These are phyloP conservation scores for Malthinus flaveolus DNA, from an alignment of 2,888 invertebrate species.

Conservation along the genomic window DNA sequence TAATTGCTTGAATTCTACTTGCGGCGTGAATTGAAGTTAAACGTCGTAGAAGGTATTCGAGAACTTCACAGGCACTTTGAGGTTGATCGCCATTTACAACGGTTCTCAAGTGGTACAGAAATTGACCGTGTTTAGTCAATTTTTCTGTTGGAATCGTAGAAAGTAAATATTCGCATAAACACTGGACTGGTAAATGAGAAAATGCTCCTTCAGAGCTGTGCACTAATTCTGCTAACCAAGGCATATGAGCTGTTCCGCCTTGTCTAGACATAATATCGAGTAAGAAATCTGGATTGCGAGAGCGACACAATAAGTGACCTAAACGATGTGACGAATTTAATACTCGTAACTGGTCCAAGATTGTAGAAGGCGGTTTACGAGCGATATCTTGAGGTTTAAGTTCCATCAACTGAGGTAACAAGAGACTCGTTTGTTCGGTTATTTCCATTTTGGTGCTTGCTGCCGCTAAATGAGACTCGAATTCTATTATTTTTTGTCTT, in stretches of 20 bases:
- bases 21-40: conserved; percentile 80
- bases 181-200: conserved; percentile 93
- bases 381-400: conserved; percentile 85
- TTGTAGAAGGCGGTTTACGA: conserved; percentile 74
- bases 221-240: conserved; percentile 93
- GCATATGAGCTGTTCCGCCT: conserved; percentile 84
- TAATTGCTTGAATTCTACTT: conserved; percentile 76
- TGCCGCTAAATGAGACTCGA: conserved; percentile 91
- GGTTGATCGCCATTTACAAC: conserved; percentile 58
- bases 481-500: conserved; percentile 79
- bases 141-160: conserved; percentile 68
- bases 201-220: conserved; percentile 86
- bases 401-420: conserved; percentile 82
- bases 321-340: conserved; percentile 79
- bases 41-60: conserved; percentile 86
- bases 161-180: conserved; percentile 93
- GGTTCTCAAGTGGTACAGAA: conserved; percentile 61
- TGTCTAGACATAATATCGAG: conserved; percentile 90
- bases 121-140: conserved; percentile 74
- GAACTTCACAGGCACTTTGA: conserved; percentile 73
- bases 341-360: conserved; percentile 78
- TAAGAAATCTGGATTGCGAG: conserved; percentile 88
- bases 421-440: conserved; percentile 84
- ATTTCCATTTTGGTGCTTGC: conserved; percentile 87
- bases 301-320: conserved; percentile 86